These are phyloP conservation scores for Lateolabrax maculatus DNA, from an alignment of 2,797 vertebrate genomes.

Conservation along the genomic window DNA sequence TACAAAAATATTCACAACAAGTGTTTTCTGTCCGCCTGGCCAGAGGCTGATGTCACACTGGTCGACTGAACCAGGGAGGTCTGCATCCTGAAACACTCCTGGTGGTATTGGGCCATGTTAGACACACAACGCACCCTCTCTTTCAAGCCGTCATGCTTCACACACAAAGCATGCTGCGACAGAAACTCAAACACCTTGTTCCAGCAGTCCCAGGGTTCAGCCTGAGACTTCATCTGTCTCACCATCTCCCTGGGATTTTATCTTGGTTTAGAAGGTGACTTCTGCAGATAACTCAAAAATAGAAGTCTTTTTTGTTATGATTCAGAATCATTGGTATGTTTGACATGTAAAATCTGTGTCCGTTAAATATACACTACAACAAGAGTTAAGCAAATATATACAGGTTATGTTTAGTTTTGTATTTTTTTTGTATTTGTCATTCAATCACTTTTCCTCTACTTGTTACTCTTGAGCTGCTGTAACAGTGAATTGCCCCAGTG, in stretches of 20 bases:
- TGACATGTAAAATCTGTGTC: not conserved
- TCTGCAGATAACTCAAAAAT: conserved; percentile 13
- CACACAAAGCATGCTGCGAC: conserved; percentile 4
- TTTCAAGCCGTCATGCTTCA: conserved; percentile 2
- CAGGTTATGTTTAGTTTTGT: too few relatives aligned
- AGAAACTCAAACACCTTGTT: conserved; percentile 23
- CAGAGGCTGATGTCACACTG: not conserved
- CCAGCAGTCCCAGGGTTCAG: not conserved
- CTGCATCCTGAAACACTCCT: conserved; percentile 1
- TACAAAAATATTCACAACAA: not conserved
- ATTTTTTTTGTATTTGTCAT: too few relatives aligned
- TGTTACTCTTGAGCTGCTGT: too few relatives aligned
- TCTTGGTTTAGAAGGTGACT: not conserved
- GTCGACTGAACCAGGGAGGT: not conserved
- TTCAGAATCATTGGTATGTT: conserved; percentile 3
- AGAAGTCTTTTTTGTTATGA: not conserved
- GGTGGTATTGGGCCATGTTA: not conserved
- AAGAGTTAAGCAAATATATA: too few relatives aligned
- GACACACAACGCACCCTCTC: not conserved
- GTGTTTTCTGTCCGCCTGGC: not conserved
- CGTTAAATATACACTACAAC: too few relatives aligned
- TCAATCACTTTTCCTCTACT: too few relatives aligned
- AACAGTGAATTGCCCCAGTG: too few relatives aligned
- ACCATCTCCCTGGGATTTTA: conserved; percentile 3
- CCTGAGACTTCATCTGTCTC: conserved; percentile 1